A percentile compares a stretch with the other conserved stretches of the same genome.
phyloP scores from a whole-genome alignment of 1,140 invertebrate genomes.

The Orchesella cincta region DNA sequence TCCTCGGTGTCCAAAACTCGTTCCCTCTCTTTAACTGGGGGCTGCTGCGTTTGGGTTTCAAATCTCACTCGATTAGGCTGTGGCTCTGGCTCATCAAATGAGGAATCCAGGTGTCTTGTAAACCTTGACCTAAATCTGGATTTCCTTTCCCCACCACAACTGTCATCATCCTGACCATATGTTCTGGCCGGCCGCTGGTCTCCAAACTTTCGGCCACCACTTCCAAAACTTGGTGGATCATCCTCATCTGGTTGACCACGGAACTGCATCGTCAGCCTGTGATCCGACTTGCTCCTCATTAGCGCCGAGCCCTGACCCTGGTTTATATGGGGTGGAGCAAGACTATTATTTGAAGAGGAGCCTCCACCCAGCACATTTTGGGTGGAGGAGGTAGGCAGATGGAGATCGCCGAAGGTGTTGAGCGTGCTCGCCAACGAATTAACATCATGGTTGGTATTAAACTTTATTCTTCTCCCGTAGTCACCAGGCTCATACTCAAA shows the following conservation, averaged over 20 bases:
- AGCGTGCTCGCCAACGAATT: slow-evolving; percentile 84
- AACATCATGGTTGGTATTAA: slow-evolving; percentile 83
- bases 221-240: slow-evolving; percentile 39
- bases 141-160: slow-evolving; percentile 54
- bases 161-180: slow-evolving; percentile 53
- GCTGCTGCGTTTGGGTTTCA: slow-evolving; percentile 39
- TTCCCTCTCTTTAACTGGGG: slow-evolving; percentile 68
- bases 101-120: slow-evolving; percentile 60
- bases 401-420: slow-evolving; percentile 79
- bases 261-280: slow-evolving; percentile 84
- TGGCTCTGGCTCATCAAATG: slow-evolving; percentile 49
- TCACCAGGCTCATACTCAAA: slow-evolving; percentile 90
- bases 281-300: slow-evolving; percentile 91
- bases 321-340: slow-evolving; percentile 54
- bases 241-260: slow-evolving; percentile 65
- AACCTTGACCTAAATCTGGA: slow-evolving; percentile 72
- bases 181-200: slow-evolving; percentile 39
- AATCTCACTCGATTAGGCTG: slow-evolving; percentile 60
- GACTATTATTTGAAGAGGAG: slow-evolving; percentile 34
- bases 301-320: slow-evolving; percentile 66
- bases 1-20: slow-evolving; percentile 85
- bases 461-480: slow-evolving; percentile 79
- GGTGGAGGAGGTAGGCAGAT: slow-evolving; percentile 67
- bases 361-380: slow-evolving; percentile 59
- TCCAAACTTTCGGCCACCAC: slow-evolving; percentile 48